Percentiles rank a stretch among this genome's conserved stretches.
Evolutionary conservation across 2,888 invertebrate species (phyloP).

Genomic region (Sericinus montela): DNA sequence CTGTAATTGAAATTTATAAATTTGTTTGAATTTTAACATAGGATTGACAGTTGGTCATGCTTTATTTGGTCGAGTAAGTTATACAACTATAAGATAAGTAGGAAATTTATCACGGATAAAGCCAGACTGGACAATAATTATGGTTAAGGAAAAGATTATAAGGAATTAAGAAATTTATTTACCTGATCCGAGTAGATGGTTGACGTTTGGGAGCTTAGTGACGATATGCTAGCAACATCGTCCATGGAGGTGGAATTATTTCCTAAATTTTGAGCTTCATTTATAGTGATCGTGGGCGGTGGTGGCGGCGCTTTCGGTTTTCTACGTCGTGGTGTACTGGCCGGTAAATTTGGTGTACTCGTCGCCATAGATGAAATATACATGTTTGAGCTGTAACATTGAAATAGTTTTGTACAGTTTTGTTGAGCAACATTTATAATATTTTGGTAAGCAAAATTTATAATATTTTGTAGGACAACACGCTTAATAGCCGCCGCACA

Average conservation of each 20-base stretch:
- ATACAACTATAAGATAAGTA: too few species aligned
- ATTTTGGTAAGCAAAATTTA: too few species aligned
- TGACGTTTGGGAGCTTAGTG: constrained; percentile 65
- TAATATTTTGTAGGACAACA: too few species aligned
- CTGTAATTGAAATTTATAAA: constrained; percentile 32
- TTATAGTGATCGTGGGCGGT: constrained; percentile 48
- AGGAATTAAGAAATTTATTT: constrained; percentile 10
- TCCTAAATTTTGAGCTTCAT: constrained; percentile 30
- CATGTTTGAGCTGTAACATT: constrained; percentile 45
- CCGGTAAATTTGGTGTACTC: constrained; percentile 65
- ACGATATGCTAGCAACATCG: constrained; percentile 67
- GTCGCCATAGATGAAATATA: constrained; percentile 56
- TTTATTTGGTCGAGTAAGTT: too few species aligned
- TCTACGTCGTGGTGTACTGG: constrained; percentile 72
- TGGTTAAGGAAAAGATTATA: too few species aligned
- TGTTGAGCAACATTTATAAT: too few species aligned
- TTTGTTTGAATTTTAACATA: too few species aligned
- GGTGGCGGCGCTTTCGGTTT: constrained; percentile 86
- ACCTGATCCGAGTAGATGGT: constrained; percentile 63
- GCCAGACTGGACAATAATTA: too few species aligned
- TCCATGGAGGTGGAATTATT: constrained; percentile 56
- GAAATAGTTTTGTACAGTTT: too few species aligned
- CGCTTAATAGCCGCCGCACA: too few species aligned
- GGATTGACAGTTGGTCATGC: too few species aligned
- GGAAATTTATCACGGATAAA: too few species aligned